phyloP scores from a whole-genome alignment of 1,140 invertebrate species.

The Lucilia sericata region DNA sequence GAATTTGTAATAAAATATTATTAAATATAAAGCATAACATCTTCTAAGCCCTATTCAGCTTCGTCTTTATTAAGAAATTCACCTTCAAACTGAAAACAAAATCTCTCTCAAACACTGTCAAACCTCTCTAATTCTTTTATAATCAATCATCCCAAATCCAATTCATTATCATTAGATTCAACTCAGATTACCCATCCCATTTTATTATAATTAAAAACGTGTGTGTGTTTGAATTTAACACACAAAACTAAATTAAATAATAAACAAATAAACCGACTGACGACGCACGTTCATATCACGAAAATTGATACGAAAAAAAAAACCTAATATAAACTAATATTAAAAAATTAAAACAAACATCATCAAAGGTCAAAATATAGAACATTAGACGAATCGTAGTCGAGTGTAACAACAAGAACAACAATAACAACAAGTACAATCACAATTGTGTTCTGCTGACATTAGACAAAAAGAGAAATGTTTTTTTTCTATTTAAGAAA shows the following conservation, averaged over 20 bases:
- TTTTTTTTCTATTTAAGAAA: background rate
- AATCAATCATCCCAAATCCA: no score
- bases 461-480: background rate
- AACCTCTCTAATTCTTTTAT: no score
- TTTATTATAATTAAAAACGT: slow-evolving; percentile 17
- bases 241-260: background rate
- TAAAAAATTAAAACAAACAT: background rate
- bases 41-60: no score
- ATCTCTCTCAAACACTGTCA: no score
- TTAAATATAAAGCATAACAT: no score
- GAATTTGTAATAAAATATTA: no score
- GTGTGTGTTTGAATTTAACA: background rate
- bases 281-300: slow-evolving; percentile 19
- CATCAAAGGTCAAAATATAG: slow-evolving; percentile 12
- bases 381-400: background rate
- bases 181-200: background rate
- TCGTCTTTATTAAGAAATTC: no score
- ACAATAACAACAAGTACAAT: background rate
- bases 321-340: background rate
- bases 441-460: no score
- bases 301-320: background rate
- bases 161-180: no score
- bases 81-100: no score
- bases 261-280: background rate
- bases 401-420: background rate